These are phyloP conservation scores for Hippoglossus stenolepis DNA, from an alignment of 2,113 vertebrate genomes.

Conservation along the genomic window DNA sequence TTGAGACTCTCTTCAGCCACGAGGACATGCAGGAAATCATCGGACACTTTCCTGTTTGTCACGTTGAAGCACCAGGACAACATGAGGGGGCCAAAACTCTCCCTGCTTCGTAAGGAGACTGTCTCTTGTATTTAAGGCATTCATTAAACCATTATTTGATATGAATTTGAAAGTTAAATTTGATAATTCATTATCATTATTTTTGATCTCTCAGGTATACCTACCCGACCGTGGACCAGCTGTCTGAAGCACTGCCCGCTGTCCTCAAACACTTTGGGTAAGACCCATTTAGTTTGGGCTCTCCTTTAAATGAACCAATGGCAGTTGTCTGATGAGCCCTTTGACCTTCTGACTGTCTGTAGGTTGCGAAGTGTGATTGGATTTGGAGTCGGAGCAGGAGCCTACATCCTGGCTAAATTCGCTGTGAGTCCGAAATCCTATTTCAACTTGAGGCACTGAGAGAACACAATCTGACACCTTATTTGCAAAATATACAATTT, in stretches of 20 bases:
- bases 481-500: not conserved
- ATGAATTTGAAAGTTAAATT: not conserved
- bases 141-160: not conserved
- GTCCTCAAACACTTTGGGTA: slow-evolving; percentile 94
- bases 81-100: slow-evolving; percentile 90
- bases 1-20: slow-evolving; percentile 89
- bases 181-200: not conserved
- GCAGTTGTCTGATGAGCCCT: not conserved
- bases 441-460: not conserved
- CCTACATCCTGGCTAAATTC: slow-evolving; percentile 91
- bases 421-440: slow-evolving; percentile 86
- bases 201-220: slow-evolving; percentile 81
- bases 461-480: not conserved
- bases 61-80: slow-evolving; percentile 94
- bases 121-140: not conserved
- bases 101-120: slow-evolving; percentile 84
- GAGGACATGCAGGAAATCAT: slow-evolving; percentile 96
- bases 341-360: slow-evolving; percentile 31
- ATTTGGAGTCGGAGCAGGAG: slow-evolving; percentile 92
- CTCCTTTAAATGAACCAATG: not conserved
- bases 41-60: slow-evolving; percentile 92
- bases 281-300: slow-evolving; percentile 56
- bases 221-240: slow-evolving; percentile 95
- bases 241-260: slow-evolving; percentile 89
- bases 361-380: slow-evolving; percentile 91